Conservation (phyloP, 2,888 invertebrate species). For the Lasioglossum pauxillum region DNA sequence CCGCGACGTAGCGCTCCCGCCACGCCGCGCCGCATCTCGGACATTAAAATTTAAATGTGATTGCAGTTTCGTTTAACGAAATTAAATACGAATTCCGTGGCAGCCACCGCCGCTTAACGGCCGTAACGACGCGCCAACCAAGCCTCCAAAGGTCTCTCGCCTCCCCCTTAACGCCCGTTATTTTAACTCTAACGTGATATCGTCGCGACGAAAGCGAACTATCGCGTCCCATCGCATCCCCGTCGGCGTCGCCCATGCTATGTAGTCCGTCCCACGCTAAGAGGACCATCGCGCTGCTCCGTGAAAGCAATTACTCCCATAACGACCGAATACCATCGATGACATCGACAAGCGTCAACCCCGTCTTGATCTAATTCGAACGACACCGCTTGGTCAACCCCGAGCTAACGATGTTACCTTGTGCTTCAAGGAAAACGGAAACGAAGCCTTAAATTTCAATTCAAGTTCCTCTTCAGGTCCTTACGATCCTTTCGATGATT, state of each 20-base stretch:
- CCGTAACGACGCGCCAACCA: conserved; percentile 39
- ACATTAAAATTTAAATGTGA: conserved; percentile 61
- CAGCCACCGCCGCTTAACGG: conserved; percentile 38
- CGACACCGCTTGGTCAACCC: not conserved
- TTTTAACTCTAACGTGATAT: conserved; percentile 41
- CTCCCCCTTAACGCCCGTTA: conserved; percentile 25
- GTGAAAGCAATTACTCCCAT: conserved; percentile 38
- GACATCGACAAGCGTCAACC: not conserved
- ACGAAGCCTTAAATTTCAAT: no score
- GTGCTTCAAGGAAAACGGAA: not conserved
- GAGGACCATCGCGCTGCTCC: not conserved
- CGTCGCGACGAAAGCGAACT: conserved; percentile 17
- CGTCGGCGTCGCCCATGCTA: not conserved
- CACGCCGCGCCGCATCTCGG: conserved; percentile 16
- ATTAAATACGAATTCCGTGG: conserved; percentile 57
- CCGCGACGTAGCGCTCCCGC: conserved; percentile 19
- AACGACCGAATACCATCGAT: conserved; percentile 25
- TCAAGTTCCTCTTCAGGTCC: no score
- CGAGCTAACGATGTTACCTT: not conserved
- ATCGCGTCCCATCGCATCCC: not conserved
- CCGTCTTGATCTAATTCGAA: not conserved
- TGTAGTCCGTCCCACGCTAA: not conserved
- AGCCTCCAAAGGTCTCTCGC: conserved; percentile 4
- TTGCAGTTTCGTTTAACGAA: conserved; percentile 59
- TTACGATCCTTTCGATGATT: no score